A percentile compares a stretch with the other conserved stretches of the same genome.
These are phyloP conservation scores for Chiloscyllium punctatum DNA, from an alignment of 2,797 vertebrate species.

Conservation along the genomic window DNA sequence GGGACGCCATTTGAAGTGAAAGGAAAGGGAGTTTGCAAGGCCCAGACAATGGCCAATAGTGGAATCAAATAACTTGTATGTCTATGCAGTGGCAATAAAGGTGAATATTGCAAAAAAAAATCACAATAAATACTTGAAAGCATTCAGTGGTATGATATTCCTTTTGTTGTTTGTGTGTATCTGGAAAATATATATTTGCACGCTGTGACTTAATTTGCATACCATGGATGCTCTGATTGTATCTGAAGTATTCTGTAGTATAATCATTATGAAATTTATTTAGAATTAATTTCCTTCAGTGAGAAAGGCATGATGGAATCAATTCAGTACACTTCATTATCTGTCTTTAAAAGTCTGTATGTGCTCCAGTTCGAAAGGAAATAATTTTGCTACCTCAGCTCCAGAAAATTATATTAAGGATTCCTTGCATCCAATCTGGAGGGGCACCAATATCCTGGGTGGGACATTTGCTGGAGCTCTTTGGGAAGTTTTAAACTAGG, in stretches of 20 bases:
- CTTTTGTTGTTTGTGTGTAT: conserved; percentile 43
- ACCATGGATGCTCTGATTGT: background rate
- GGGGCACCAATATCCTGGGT: too few species aligned
- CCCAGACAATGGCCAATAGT: conserved; percentile 85
- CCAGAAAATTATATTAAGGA: background rate
- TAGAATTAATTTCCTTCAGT: background rate
- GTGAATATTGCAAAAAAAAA: conserved; percentile 40
- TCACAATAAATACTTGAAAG: conserved; percentile 62
- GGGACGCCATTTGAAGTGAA: conserved; percentile 83
- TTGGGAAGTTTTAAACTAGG: too few species aligned
- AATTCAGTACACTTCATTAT: background rate
- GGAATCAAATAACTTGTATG: conserved; percentile 73
- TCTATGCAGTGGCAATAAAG: background rate
- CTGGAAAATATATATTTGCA: conserved; percentile 44
- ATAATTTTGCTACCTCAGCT: background rate
- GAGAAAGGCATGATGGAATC: background rate
- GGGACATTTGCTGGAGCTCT: too few species aligned
- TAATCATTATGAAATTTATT: background rate
- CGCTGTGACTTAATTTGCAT: background rate
- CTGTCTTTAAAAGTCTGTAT: background rate
- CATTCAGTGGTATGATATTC: conserved; percentile 43
- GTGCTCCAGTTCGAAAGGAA: background rate
- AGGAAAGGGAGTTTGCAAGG: conserved; percentile 84
- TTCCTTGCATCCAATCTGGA: too few species aligned
- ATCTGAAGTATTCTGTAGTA: background rate